A percentile compares a stretch with the other conserved stretches of the same genome.
Evolutionary conservation across 2,797 vertebrate species (phyloP).

Genomic region (Podarcis lilfordi): DNA sequence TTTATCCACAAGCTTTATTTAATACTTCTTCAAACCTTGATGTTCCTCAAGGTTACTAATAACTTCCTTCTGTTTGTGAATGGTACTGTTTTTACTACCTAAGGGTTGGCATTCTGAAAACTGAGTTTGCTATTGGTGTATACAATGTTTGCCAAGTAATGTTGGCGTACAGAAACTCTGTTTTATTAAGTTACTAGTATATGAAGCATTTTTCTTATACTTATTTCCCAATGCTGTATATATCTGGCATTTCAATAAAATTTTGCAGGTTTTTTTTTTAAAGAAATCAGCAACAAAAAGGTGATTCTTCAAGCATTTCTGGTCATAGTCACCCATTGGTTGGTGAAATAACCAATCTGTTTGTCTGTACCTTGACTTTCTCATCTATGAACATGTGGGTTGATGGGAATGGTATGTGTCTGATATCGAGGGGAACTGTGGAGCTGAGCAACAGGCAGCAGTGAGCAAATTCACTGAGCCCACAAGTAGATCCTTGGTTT

Average conservation of each 20-base stretch:
- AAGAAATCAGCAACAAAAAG: background rate
- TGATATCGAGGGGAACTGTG: background rate
- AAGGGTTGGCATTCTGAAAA: background rate
- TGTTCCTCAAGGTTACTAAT: background rate
- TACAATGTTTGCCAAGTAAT: background rate
- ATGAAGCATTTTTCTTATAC: background rate
- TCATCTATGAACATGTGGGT: background rate
- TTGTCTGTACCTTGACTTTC: background rate
- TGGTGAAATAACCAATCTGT: background rate
- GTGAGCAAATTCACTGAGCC: background rate
- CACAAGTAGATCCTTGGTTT: background rate
- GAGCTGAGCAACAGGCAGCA: background rate
- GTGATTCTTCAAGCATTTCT: background rate
- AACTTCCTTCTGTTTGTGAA: too few relatives aligned
- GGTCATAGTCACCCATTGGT: background rate
- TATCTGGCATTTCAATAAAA: background rate
- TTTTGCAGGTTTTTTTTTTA: background rate
- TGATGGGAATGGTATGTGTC: background rate
- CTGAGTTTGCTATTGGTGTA: too few relatives aligned
- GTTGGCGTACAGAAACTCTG: background rate
- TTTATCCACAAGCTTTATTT: too few relatives aligned
- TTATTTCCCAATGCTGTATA: background rate
- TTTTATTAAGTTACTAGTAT: background rate
- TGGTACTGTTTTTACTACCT: background rate
- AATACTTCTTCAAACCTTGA: background rate